These are phyloP conservation scores for Watsonalla binaria DNA, from an alignment of 2,888 invertebrate species.

Conservation along the genomic window DNA sequence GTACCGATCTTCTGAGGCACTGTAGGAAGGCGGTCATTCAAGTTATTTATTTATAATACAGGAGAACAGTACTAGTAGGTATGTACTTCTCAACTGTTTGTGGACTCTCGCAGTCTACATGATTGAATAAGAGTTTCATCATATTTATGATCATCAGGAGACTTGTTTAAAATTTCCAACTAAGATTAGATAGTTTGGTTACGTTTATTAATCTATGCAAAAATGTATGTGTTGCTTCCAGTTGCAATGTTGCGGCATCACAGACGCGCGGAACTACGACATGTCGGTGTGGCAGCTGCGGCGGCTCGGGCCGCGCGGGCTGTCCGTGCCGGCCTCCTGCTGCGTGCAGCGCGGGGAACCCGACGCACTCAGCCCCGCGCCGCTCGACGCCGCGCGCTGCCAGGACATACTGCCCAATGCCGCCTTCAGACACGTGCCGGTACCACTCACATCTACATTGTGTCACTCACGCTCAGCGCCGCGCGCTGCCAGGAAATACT, in stretches of 20 bases:
- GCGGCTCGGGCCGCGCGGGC: constrained; percentile 83
- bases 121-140: no score
- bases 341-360: constrained; percentile 83
- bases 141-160: no score
- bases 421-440: constrained; percentile 79
- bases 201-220: no score
- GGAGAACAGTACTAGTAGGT: no score
- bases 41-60: no score
- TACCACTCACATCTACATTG: constrained; percentile 42
- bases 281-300: constrained; percentile 89
- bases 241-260: constrained; percentile 90
- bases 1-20: no score
- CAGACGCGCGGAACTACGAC: constrained; percentile 87
- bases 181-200: no score
- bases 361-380: constrained; percentile 84
- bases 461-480: constrained; percentile 83
- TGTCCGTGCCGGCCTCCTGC: constrained; percentile 84
- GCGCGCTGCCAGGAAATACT: constrained; percentile 84
- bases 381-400: constrained; percentile 84
- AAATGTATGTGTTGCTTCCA: constrained; percentile 49
- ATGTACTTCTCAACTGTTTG: no score
- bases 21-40: no score
- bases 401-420: constrained; percentile 81
- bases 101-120: no score
- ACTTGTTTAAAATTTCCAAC: no score